Base-by-base conservation (phyloP, 2,113 vertebrate genomes). In the Cromileptes altivelis region DNA sequence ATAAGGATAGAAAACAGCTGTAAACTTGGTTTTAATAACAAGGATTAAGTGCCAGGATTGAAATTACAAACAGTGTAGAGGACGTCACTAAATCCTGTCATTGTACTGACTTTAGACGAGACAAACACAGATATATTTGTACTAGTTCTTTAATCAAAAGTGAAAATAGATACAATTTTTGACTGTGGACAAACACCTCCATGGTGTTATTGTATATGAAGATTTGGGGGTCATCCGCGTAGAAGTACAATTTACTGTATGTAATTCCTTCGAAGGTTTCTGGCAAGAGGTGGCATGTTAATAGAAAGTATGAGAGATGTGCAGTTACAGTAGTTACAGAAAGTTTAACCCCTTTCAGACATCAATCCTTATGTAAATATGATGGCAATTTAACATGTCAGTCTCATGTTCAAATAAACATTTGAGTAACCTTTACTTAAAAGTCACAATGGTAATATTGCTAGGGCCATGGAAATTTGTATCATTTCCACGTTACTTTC, bases 211-310 rank as follows among this genome's bases (percentile, higher is more conserved):
- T 19, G 40, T 30, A 1, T 10, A 55, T 58, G 2, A 68, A 72
- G 45, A 73, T 57, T 30, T 64, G 18, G 17, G 40, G 63, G 61
- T 77, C 72, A 73, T 80, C 76, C 42, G 55, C 77, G 68, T 50
- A 80, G 61, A 84, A 52, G 17, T 27, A 19, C 25, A 74, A 37
- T 9, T 19, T 45, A 18, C 49, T 50, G 15, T 1, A 23, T 27
- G 5, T 42, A 3, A 55, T 27, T 25, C 17, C 10, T 64, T 53
- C 0, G 1, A 70, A 15, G 30, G 30, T 17, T 62, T 60, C 45
- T 73, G 23, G 23, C 33, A 76, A n/a, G 19, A n/a, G 8, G 18
- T 57, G 18, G 11, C n/a, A 10, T 27, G 61, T 27, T 47, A 3
- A 76, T 15, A 42, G 9, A 45, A 21, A 53, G 15, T 30, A 30